Base-by-base conservation (phyloP, 1,140 invertebrate species). In the Lasioglossum albipes region DNA sequence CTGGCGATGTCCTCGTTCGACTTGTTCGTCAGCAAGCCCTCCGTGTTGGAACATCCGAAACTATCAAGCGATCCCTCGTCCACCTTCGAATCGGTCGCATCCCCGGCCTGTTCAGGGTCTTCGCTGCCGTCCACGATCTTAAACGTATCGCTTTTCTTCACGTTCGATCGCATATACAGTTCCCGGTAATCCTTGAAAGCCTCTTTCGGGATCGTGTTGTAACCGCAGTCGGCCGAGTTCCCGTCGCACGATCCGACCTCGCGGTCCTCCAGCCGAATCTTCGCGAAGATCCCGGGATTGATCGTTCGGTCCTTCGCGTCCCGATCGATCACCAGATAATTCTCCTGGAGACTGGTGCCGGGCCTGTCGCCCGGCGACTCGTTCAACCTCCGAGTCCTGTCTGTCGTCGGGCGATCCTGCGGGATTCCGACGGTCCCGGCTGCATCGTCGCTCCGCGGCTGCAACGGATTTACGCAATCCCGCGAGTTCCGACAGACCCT, bases 131-230 rank as follows among this genome's bases (percentile, higher is more conserved):
- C 90, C 5, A 93, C 84, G 49, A 92, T 84, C 59, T 90, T 91
- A 36, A 92, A 93, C 1, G 90, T 93, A 62, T 90, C 88, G 45
- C 89, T 93, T 52, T 92, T 93, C 79, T 92, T 93, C 13, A 93
- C 91, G 36, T 89, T 91, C 5, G 91, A 90, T 27, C 87, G 87
- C 4, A 70, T 57, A 20, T 79, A 87, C 16, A 88, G 49, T 0
- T 89, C 87, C 10, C 75, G 84, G 31, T 85, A 86, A 54, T 88
- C 77, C 18, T 85, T 84, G 52, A 81, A 73, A 7, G 74, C 52
- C 4, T 67, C 82, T 31, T 90, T 91, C 0, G 82, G 84, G 10
- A 91, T 92, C 7, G 89, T 89, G 65, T 90, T 89, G 70, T 90
- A 92, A 5, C 89, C 89, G 10, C 85, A 86, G 31, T 92, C 89